phyloP scores from a whole-genome alignment of 2,113 vertebrate species.

The Siniperca chuatsi region DNA sequence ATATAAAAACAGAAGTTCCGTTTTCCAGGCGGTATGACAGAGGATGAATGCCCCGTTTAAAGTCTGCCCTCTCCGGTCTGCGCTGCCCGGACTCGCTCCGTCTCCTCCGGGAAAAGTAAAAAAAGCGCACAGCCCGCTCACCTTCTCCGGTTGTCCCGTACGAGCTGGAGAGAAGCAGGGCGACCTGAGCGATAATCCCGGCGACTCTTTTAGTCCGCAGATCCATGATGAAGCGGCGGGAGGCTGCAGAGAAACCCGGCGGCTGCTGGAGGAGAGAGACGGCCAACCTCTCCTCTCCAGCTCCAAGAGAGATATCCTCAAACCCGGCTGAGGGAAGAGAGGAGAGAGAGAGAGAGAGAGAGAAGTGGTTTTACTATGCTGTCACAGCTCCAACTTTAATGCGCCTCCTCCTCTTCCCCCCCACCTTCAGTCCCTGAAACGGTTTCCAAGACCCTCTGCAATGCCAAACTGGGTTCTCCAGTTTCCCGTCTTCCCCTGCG shows the following conservation, averaged over 20 bases:
- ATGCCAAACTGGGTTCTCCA: background rate
- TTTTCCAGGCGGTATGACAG: background rate
- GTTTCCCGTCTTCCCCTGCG: background rate
- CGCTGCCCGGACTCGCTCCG: conserved; percentile 19
- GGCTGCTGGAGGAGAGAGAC: conserved; percentile 56
- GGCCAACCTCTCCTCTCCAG: conserved; percentile 59
- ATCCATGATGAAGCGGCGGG: conserved; percentile 50
- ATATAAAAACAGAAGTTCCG: background rate
- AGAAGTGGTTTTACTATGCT: background rate
- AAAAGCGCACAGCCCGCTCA: conserved; percentile 50
- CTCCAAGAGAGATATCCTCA: conserved; percentile 51
- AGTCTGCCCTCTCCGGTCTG: conserved; percentile 1
- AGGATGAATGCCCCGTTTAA: background rate
- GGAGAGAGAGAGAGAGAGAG: background rate
- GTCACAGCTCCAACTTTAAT: conserved; percentile 14
- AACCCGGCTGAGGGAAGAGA: background rate
- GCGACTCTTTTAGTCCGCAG: conserved; percentile 44
- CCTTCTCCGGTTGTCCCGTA: conserved; percentile 65
- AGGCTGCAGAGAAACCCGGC: conserved; percentile 34
- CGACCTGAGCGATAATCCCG: conserved; percentile 61
- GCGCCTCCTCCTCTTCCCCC: conserved; percentile 23
- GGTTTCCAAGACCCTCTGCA: background rate
- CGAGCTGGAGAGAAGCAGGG: conserved; percentile 51
- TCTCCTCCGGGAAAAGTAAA: conserved; percentile 38
- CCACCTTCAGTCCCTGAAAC: background rate